Evolutionary conservation across 2,113 vertebrate genomes (phyloP).

Genomic region (Myrmecobius fasciatus): DNA sequence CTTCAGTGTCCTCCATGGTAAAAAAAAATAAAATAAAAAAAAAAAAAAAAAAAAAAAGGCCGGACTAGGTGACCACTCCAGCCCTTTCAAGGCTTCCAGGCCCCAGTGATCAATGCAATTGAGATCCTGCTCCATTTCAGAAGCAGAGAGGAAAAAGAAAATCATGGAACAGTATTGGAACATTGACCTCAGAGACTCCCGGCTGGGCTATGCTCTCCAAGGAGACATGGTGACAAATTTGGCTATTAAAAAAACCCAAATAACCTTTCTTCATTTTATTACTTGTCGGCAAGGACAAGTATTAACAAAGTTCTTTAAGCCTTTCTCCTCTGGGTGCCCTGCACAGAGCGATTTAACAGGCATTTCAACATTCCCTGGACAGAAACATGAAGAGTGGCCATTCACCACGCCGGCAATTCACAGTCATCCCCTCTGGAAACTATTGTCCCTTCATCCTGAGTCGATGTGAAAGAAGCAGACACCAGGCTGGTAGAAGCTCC

Average conservation of each 20-base stretch:
- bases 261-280: constrained; percentile 63
- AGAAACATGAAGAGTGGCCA: constrained; percentile 28
- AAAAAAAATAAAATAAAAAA: neutral
- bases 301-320: constrained; percentile 48
- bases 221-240: neutral
- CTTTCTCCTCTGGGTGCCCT: constrained; percentile 67
- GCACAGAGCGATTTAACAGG: constrained; percentile 69
- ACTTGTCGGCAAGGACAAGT: constrained; percentile 51
- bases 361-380: constrained; percentile 28
- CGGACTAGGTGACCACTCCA: neutral
- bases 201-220: neutral
- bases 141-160: neutral
- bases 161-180: neutral
- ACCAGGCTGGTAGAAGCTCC: neutral
- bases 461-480: neutral
- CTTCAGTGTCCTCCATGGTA: neutral
- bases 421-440: constrained; percentile 37
- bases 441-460: constrained; percentile 6
- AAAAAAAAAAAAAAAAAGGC: neutral
- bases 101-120: neutral
- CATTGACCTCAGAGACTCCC: neutral
- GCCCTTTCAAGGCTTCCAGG: neutral
- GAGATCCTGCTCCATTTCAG: neutral
- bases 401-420: constrained; percentile 48
- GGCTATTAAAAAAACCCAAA: neutral